phyloP scores from a whole-genome alignment of 2,888 invertebrate genomes.

The Lomographa bimaculata region DNA sequence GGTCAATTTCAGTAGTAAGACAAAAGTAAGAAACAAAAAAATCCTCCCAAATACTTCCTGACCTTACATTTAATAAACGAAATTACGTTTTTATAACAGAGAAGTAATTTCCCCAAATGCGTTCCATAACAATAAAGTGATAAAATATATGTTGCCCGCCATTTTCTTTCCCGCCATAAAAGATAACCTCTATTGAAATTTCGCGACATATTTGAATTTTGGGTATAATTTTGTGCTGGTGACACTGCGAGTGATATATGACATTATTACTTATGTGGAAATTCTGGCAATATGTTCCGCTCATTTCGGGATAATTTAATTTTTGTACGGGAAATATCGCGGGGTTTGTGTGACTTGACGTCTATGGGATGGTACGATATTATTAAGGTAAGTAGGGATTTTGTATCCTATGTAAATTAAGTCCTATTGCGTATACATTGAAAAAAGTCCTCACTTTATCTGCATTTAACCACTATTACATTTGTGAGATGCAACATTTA shows the following conservation, averaged over 20 bases:
- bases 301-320: slow-evolving; percentile 15
- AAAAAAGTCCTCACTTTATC: no score
- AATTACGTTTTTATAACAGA: slow-evolving; percentile 17
- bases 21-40: no score
- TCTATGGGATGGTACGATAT: no score
- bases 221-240: slow-evolving; percentile 24
- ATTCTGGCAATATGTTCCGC: slow-evolving; percentile 8
- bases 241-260: slow-evolving; percentile 5
- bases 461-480: no score
- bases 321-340: slow-evolving; percentile 6
- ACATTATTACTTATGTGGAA: slow-evolving; percentile 15
- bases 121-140: slow-evolving; percentile 32
- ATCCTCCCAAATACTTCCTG: slow-evolving; percentile 1
- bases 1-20: no score
- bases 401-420: no score
- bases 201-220: slow-evolving; percentile 35
- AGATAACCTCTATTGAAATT: slow-evolving; percentile 37
- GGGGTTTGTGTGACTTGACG: no score
- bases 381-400: no score
- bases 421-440: no score
- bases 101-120: slow-evolving; percentile 27
- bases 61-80: slow-evolving; percentile 16
- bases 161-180: slow-evolving; percentile 38
- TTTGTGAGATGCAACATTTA: no score
- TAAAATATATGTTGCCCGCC: slow-evolving; percentile 32